Conservation (phyloP, 2,113 vertebrate species). For the Callorhinus ursinus region DNA sequence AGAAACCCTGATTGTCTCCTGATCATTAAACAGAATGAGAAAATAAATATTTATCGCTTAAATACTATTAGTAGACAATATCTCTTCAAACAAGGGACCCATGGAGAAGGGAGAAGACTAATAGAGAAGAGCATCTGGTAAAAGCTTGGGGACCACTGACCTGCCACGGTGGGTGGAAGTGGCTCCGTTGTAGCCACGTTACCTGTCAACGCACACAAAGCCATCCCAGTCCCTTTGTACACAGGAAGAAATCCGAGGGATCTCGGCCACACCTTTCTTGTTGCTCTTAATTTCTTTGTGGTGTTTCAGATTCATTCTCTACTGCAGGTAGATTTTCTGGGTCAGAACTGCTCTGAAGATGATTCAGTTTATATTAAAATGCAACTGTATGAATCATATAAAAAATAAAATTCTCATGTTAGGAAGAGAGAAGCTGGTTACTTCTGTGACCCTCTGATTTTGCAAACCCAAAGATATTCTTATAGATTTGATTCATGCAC, state of each 20-base stretch:
- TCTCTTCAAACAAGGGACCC: not conserved
- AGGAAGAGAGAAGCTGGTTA: constrained; percentile 4
- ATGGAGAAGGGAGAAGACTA: not conserved
- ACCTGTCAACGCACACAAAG: not conserved
- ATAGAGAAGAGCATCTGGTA: not conserved
- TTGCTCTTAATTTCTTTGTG: constrained; percentile 58
- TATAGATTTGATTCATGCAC: constrained; percentile 20
- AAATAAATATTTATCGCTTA: not conserved
- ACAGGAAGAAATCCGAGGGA: not conserved
- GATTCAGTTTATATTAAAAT: constrained; percentile 39
- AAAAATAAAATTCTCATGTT: constrained; percentile 4
- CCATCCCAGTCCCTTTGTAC: not conserved
- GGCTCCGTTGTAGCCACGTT: not conserved
- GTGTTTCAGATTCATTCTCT: not conserved
- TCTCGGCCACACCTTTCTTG: not conserved
- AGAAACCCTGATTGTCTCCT: not conserved
- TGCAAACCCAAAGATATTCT: not conserved
- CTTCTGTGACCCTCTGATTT: constrained; percentile 11
- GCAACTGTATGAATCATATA: not conserved
- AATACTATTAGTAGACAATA: not conserved
- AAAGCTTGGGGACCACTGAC: not conserved
- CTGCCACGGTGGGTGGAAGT: not conserved
- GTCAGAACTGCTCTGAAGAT: constrained; percentile 46
- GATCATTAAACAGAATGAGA: constrained; percentile 1
- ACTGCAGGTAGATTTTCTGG: constrained; percentile 44